A percentile compares a stretch with the other conserved stretches of the same genome.
phyloP scores from a whole-genome alignment of 2,888 invertebrate genomes.

The Lasioglossum morio region DNA sequence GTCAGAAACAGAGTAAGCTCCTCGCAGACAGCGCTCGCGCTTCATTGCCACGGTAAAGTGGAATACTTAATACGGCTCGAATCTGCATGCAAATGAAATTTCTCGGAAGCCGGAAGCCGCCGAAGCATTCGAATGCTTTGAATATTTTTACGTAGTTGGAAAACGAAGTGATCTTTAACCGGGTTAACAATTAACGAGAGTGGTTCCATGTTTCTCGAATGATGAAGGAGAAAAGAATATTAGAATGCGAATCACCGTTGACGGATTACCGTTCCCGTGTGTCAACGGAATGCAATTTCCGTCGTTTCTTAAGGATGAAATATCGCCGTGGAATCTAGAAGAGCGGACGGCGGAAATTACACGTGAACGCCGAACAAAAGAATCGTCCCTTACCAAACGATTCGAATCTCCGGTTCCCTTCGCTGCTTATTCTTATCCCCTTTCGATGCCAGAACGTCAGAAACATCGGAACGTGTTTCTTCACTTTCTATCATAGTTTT shows the following conservation, averaged over 20 bases:
- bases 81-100: constrained; percentile 58
- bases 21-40: neutral
- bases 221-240: neutral
- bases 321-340: neutral
- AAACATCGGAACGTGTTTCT: neutral
- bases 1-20: neutral
- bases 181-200: constrained; percentile 22
- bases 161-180: neutral
- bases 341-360: constrained; percentile 20
- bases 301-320: constrained; percentile 8
- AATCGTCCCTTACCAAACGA: neutral
- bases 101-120: constrained; percentile 32
- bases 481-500: neutral
- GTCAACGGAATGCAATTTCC: constrained; percentile 10
- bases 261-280: constrained; percentile 34
- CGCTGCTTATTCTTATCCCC: neutral
- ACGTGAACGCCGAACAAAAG: constrained; percentile 6
- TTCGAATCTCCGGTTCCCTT: constrained; percentile 4
- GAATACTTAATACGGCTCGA: constrained; percentile 38
- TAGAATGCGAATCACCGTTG: constrained; percentile 19
- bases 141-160: neutral
- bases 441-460: neutral
- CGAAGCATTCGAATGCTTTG: constrained; percentile 11
- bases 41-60: constrained; percentile 6
- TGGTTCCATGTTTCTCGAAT: too few relatives aligned